A percentile compares a stretch with the other conserved stretches of the same genome.
Conservation (phyloP, 2,113 vertebrate species). For the Psilopogon haemacephalus region DNA sequence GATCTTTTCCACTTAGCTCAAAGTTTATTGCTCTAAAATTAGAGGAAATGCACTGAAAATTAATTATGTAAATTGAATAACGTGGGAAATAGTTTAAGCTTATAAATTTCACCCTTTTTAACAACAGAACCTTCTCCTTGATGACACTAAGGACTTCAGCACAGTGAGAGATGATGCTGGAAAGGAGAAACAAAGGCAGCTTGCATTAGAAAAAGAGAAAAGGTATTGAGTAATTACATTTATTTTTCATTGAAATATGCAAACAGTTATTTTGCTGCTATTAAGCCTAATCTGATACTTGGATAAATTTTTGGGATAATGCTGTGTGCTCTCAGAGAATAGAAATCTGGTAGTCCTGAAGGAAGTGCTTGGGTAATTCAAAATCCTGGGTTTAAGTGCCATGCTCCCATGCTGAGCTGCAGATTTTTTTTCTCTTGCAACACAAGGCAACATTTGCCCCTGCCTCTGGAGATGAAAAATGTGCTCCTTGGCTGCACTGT, state of each 20-base stretch:
- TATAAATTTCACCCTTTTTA: neutral
- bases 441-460: rapidly evolving
- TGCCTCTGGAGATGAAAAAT: neutral
- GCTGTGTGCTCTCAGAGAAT: neutral
- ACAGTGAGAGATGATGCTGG: slow-evolving; percentile 79
- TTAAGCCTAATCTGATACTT: neutral
- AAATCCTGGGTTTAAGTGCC: neutral
- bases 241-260: neutral
- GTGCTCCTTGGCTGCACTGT: neutral
- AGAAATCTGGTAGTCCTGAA: neutral
- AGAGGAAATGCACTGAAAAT: neutral
- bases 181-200: slow-evolving; percentile 78
- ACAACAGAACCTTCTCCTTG: slow-evolving; percentile 84
- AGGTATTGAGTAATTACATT: slow-evolving; percentile 57
- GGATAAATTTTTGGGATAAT: neutral
- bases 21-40: neutral
- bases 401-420: rapidly evolving
- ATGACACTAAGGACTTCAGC: slow-evolving; percentile 82
- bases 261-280: neutral
- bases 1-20: neutral
- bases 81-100: neutral
- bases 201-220: slow-evolving; percentile 74
- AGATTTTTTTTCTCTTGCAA: neutral
- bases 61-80: neutral
- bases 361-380: neutral